phyloP scores from a whole-genome alignment of 2,797 vertebrate species.

The Perodicticus potto region DNA sequence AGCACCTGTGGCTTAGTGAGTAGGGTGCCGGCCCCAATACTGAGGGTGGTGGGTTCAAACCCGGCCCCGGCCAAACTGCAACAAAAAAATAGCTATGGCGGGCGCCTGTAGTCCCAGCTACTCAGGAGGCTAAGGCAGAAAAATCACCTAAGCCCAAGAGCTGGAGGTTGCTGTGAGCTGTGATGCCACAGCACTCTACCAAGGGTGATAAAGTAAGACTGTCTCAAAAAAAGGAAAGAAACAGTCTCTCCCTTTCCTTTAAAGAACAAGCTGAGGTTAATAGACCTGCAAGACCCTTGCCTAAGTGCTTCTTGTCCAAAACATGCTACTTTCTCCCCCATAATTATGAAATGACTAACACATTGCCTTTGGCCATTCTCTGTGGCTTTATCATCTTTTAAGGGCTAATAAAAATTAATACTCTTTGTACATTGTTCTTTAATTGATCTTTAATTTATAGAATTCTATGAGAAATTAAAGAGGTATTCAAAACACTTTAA shows the following conservation, averaged over 20 bases:
- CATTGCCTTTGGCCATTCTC: conserved; percentile 49
- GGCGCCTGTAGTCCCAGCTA: no score
- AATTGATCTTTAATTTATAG: background rate
- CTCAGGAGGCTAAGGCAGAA: no score
- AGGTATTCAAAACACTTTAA: background rate
- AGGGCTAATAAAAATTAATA: background rate
- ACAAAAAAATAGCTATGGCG: no score
- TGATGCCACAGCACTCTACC: no score
- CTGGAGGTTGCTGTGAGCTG: no score
- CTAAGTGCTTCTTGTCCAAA: conserved; percentile 64
- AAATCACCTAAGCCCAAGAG: no score
- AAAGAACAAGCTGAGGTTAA: conserved; percentile 16
- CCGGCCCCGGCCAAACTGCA: no score
- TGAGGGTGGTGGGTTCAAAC: no score
- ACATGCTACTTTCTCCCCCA: conserved; percentile 53
- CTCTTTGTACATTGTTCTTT: background rate
- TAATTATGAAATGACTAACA: conserved; percentile 38
- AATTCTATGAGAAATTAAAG: background rate
- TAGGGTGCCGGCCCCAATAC: no score
- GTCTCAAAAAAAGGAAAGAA: no score
- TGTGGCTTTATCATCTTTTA: conserved; percentile 39
- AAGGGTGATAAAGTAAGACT: no score
- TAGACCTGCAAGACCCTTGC: conserved; percentile 40
- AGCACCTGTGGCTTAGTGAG: no score
- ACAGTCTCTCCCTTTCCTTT: conserved; percentile 39